Evolutionary conservation across 2,113 vertebrate genomes (phyloP).

Genomic region (Grantiella picta): DNA sequence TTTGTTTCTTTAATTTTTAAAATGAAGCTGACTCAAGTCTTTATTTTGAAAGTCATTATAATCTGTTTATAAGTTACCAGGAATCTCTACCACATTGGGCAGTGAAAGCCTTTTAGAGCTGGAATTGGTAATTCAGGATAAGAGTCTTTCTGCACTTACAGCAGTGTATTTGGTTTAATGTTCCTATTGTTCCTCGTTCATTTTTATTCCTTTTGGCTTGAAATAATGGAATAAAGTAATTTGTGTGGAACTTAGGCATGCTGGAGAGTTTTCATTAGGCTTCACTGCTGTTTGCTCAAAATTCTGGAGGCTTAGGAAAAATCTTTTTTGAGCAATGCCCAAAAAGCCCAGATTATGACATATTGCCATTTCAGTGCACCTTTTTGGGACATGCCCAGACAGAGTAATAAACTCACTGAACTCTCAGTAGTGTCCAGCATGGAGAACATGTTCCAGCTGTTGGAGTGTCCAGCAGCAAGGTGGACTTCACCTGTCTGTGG

Average conservation of each 20-base stretch:
- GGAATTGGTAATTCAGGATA: background rate
- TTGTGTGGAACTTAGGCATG: background rate
- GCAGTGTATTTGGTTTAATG: background rate
- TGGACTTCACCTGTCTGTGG: background rate
- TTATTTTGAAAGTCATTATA: background rate
- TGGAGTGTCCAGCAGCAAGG: background rate
- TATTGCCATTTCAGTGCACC: background rate
- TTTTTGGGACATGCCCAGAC: background rate
- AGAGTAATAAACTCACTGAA: background rate
- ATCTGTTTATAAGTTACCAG: background rate
- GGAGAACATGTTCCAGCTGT: background rate
- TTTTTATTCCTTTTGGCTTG: constrained; percentile 26
- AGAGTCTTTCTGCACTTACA: background rate
- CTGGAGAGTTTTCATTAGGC: background rate
- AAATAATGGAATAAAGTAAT: constrained; percentile 8
- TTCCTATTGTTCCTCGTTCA: background rate
- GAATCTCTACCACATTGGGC: background rate
- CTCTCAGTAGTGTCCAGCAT: background rate
- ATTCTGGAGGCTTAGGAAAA: background rate
- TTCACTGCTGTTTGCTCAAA: background rate
- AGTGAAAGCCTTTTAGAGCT: background rate
- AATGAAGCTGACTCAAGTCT: background rate
- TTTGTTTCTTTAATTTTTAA: background rate
- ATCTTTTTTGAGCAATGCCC: background rate
- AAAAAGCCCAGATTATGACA: background rate